Evolutionary conservation across 1,140 invertebrate species (phyloP).

Genomic region (Cydia strobilella): DNA sequence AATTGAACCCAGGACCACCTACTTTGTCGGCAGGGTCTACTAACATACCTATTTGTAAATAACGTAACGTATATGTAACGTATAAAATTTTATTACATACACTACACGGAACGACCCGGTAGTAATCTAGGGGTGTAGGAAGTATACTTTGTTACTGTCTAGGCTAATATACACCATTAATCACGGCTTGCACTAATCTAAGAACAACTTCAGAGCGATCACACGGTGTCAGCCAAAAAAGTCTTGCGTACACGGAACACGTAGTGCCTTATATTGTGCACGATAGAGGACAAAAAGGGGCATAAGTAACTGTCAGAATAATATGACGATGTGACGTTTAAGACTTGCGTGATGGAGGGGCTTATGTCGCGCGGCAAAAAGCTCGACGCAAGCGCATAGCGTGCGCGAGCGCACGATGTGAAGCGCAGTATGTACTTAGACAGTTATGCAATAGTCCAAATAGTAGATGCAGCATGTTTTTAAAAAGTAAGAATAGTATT

Average conservation of each 20-base stretch:
- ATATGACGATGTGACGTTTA: background rate
- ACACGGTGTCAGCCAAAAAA: background rate
- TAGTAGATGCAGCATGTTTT: no score
- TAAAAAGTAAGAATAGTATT: no score
- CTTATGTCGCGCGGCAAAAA: slow-evolving; percentile 24
- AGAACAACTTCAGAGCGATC: background rate
- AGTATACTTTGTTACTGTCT: background rate
- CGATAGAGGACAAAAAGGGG: background rate
- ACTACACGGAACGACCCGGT: background rate
- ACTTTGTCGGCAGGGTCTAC: no score
- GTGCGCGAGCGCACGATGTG: background rate
- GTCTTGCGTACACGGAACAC: background rate
- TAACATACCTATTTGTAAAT: no score
- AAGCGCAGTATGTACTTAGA: background rate
- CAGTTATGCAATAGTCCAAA: no score
- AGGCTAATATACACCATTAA: background rate
- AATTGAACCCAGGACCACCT: no score
- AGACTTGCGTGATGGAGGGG: background rate
- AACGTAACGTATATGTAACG: no score
- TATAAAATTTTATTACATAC: no score
- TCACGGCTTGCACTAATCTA: background rate
- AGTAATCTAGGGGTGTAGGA: background rate
- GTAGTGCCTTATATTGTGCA: background rate
- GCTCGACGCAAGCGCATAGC: slow-evolving; percentile 2
- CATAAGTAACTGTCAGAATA: background rate